A percentile compares a stretch with the other conserved stretches of the same genome.
phyloP scores from a whole-genome alignment of 2,888 invertebrate genomes.

The Formica aserva region DNA sequence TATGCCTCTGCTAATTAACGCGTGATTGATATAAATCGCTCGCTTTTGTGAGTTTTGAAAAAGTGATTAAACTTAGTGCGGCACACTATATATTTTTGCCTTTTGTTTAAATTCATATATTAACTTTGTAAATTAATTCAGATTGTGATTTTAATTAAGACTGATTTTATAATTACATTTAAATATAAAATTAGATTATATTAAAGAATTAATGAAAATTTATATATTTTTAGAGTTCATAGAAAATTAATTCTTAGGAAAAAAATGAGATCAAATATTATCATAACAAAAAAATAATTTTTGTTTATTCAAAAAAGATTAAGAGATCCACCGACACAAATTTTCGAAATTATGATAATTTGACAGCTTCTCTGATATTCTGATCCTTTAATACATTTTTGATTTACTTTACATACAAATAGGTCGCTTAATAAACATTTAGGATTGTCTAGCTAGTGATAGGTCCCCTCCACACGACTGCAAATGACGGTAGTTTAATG shows the following conservation, averaged over 20 bases:
- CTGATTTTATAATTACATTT: background rate
- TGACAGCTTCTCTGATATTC: background rate
- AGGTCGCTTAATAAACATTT: conserved; percentile 70
- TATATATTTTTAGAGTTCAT: background rate
- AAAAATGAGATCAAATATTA: background rate
- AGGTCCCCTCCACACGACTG: conserved; percentile 63
- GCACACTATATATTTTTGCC: background rate
- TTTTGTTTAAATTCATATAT: background rate
- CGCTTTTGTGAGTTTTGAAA: background rate
- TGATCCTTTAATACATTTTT: conserved; percentile 50
- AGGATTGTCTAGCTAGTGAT: conserved; percentile 78
- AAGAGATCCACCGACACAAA: conserved; percentile 2
- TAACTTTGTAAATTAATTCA: background rate
- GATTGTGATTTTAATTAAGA: background rate
- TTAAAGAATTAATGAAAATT: background rate
- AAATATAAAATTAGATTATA: background rate
- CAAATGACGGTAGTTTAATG: conserved; percentile 34
- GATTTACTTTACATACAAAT: conserved; percentile 66
- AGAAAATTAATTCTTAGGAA: background rate
- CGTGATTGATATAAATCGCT: conserved; percentile 4
- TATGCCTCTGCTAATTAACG: background rate
- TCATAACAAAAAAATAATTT: background rate
- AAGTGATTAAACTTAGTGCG: background rate
- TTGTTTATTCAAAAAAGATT: background rate
- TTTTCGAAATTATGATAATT: background rate